A percentile compares a stretch with the other conserved stretches of the same genome.
These are phyloP conservation scores for Spodoptera picta DNA, from an alignment of 2,888 invertebrate genomes.

Conservation along the genomic window DNA sequence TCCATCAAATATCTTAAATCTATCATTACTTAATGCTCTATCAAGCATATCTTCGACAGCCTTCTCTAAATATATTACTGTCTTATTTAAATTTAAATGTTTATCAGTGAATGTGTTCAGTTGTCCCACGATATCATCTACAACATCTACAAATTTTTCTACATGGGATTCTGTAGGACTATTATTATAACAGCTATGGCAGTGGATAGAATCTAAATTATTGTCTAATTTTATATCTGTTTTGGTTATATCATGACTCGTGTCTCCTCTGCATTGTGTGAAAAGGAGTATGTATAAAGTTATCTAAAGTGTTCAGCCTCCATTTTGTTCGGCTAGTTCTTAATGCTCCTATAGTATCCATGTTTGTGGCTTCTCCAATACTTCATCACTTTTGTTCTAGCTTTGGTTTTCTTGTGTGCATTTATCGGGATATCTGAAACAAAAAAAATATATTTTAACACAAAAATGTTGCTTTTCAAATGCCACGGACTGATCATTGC, in stretches of 20 bases:
- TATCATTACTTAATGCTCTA: slow-evolving; percentile 86
- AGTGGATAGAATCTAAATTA: slow-evolving; percentile 78
- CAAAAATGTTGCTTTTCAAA: too few relatives aligned
- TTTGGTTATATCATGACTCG: slow-evolving; percentile 78
- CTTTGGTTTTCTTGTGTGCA: slow-evolving; percentile 53
- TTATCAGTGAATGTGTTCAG: slow-evolving; percentile 72
- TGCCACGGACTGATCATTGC: too few relatives aligned
- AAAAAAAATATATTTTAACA: slow-evolving; percentile 38
- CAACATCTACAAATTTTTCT: slow-evolving; percentile 62
- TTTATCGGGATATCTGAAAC: slow-evolving; percentile 75
- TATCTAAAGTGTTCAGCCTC: slow-evolving; percentile 71
- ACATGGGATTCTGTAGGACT: slow-evolving; percentile 64
- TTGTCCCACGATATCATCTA: slow-evolving; percentile 73
- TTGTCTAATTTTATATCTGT: slow-evolving; percentile 72
- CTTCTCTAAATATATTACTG: slow-evolving; percentile 79
- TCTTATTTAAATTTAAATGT: slow-evolving; percentile 75
- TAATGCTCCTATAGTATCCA: slow-evolving; percentile 72
- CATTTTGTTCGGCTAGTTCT: slow-evolving; percentile 72
- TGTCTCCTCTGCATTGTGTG: slow-evolving; percentile 70
- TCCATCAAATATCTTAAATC: slow-evolving; percentile 89
- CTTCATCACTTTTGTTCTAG: slow-evolving; percentile 77
- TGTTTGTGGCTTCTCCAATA: slow-evolving; percentile 69
- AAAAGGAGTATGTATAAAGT: slow-evolving; percentile 73
- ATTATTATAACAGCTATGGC: slow-evolving; percentile 85
- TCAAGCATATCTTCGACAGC: slow-evolving; percentile 89